Evolutionary conservation across 2,113 vertebrate genomes (phyloP), one percentile per base, ranked within the genome.

Genomic region (Chascanopsetta lugubris): DNA sequence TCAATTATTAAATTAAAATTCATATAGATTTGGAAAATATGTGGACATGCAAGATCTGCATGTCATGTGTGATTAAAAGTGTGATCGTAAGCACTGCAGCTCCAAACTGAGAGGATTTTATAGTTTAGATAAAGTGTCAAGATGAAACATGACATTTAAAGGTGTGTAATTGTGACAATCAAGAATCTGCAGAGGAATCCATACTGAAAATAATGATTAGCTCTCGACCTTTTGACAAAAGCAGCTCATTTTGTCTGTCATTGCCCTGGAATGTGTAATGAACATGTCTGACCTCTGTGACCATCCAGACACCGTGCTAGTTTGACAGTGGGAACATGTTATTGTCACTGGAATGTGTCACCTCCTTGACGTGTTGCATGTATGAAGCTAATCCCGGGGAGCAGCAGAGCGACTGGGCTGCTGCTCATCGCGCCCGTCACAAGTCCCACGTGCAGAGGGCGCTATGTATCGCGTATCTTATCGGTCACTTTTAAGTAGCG

Each of bases 381-480:
- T 30, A 10, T n/a, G 26, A 46, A n/a, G 48, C 43, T 61, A 24
- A 75, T 63, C 26, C 45, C 29, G 47, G 55, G 3, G 7, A 58
- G 20, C 57, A 56, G 36, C 32, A 12, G 8, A 47, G 32, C 43
- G 24, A 7, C 24, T 15, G n/a, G n/a, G 21, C 42, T 68, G 36
- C 48, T 12, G 12, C 0, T 13, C 50, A 7, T 2, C 56, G 27
- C 45, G 54, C 55, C 18, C 10, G 18, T 18, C 8, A 9, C 34
- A 38, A 29, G 8, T 3, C 4, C 40, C 30, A 2, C n/a, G n/a
- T n/a, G n/a, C 9, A 13, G 3, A 8, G 2, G 13, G 15, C 11
- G 3, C 43, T 18, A 12, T 34, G 8, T 30, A 26, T 15, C 5
- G 7, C 21, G 6, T 8, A 46, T 27, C 13, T 36, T 36, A 36